Conservation (phyloP, 2,797 vertebrate species). For the Rhynchonycteris naso region DNA sequence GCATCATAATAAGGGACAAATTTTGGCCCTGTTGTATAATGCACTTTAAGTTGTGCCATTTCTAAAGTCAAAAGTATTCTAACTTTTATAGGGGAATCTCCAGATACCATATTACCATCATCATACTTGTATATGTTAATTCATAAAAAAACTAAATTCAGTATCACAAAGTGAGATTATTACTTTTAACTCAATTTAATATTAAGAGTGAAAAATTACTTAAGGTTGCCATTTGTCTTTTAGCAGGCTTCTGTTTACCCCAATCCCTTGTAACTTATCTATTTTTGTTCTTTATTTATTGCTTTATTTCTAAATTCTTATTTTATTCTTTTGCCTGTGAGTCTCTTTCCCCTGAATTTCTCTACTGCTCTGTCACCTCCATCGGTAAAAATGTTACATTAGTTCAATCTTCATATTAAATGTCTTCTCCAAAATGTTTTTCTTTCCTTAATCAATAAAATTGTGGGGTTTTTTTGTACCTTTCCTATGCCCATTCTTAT, state of each 20-base stretch:
- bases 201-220: background rate
- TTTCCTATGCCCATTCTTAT: background rate
- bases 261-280: background rate
- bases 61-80: background rate
- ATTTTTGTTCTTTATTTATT: background rate
- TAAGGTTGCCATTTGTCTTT: background rate
- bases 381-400: background rate
- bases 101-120: background rate
- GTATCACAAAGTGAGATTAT: background rate
- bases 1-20: background rate
- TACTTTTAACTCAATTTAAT: background rate
- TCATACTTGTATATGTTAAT: background rate
- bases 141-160: background rate
- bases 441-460: background rate
- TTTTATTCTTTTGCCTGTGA: background rate
- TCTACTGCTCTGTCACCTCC: background rate
- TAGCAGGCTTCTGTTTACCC: background rate
- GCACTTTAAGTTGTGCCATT: background rate
- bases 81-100: background rate
- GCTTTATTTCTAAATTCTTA: background rate
- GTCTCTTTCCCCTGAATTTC: background rate
- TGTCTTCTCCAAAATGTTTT: background rate
- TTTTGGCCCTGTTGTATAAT: background rate
- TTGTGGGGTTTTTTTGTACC: background rate
- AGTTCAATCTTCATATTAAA: background rate